phyloP scores from a whole-genome alignment of 1,140 invertebrate genomes.

The Formica selysi region DNA sequence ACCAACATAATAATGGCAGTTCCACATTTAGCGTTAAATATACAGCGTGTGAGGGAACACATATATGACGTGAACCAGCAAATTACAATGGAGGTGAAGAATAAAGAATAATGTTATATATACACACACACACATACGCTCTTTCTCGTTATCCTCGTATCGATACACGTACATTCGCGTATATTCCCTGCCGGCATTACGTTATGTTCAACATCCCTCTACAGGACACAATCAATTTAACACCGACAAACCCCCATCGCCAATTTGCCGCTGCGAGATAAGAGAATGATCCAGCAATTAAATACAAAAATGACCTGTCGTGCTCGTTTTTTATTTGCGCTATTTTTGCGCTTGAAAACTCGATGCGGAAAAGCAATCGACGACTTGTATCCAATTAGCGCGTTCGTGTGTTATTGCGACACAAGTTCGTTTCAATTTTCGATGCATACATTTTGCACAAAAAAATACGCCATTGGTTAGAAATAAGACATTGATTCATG shows the following conservation, averaged over 20 bases:
- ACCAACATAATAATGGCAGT: background rate
- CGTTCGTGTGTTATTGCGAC: slow-evolving; percentile 49
- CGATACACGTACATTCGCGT: background rate
- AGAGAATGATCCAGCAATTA: slow-evolving; percentile 60
- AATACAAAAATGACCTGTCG: slow-evolving; percentile 59
- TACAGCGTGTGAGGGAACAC: background rate
- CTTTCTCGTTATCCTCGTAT: background rate
- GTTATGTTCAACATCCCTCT: slow-evolving; percentile 38
- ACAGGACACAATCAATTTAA: slow-evolving; percentile 54
- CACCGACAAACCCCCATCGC: slow-evolving; percentile 55
- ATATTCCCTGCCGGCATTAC: background rate
- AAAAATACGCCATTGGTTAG: background rate
- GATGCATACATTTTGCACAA: slow-evolving; percentile 19
- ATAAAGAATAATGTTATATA: slow-evolving; percentile 40
- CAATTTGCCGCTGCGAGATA: slow-evolving; percentile 57
- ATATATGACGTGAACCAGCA: background rate
- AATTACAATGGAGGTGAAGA: slow-evolving; percentile 7
- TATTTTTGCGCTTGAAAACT: slow-evolving; percentile 33
- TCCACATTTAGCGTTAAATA: slow-evolving; percentile 8
- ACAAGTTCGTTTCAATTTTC: slow-evolving; percentile 51
- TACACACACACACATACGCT: background rate
- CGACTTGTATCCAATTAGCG: slow-evolving; percentile 59
- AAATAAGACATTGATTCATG: too few species aligned
- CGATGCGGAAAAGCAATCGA: slow-evolving; percentile 41
- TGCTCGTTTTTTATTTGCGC: slow-evolving; percentile 47